These are phyloP conservation scores for Murina feae DNA, from an alignment of 2,113 vertebrate species.

Conservation along the genomic window DNA sequence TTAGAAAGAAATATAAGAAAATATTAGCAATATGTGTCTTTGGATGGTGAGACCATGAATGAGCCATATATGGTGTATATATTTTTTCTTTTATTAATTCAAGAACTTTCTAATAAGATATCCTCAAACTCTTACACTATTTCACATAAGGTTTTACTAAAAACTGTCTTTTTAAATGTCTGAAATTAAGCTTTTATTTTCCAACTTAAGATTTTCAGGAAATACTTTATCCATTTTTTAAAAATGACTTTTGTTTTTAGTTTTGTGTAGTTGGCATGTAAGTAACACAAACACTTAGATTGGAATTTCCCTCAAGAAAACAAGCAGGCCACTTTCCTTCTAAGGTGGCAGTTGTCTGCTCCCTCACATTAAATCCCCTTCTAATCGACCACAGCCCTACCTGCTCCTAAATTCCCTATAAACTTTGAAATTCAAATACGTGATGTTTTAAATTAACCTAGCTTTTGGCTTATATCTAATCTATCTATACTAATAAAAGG, in stretches of 20 bases:
- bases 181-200: background rate
- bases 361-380: too few relatives aligned
- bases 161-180: background rate
- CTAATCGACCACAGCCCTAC: background rate
- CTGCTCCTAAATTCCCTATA: background rate
- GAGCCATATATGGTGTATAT: background rate
- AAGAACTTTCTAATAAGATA: background rate
- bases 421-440: constrained; percentile 27
- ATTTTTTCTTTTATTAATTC: constrained; percentile 6
- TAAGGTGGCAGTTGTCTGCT: background rate
- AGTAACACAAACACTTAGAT: background rate
- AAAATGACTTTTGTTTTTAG: background rate
- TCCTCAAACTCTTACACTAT: background rate
- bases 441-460: background rate
- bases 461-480: background rate
- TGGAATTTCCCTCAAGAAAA: background rate
- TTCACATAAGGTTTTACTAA: background rate
- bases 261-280: background rate
- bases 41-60: background rate
- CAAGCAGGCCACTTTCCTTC: background rate
- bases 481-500: too few relatives aligned
- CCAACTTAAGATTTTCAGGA: background rate
- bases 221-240: background rate
- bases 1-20: background rate
- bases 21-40: background rate